phyloP scores from a whole-genome alignment of 2,888 invertebrate species.

The Agrenia bidenticulata region DNA sequence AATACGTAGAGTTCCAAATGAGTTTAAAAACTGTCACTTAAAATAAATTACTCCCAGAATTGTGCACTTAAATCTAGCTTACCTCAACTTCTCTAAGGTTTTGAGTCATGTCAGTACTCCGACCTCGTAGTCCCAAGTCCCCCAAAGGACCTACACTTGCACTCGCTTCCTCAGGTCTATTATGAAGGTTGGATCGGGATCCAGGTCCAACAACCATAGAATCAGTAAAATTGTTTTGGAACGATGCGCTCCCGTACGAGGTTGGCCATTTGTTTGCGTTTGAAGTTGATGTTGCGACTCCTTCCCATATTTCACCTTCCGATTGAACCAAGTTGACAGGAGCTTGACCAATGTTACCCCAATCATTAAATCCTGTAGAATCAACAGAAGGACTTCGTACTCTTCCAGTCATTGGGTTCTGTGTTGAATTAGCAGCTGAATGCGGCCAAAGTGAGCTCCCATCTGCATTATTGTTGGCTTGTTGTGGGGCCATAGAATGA shows the following conservation, averaged over 20 bases:
- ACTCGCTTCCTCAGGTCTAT: not conserved
- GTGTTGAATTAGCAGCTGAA: constrained; percentile 7
- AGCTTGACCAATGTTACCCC: constrained; percentile 19
- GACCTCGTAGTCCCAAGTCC: constrained; percentile 25
- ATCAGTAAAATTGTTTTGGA: constrained; percentile 15
- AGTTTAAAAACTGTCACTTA: not conserved
- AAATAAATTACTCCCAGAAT: constrained; percentile 5
- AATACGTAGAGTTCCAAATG: not conserved
- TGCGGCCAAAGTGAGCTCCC: constrained; percentile 19
- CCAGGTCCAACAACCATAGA: constrained; percentile 41
- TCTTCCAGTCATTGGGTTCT: constrained; percentile 12
- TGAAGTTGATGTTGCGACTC: constrained; percentile 12
- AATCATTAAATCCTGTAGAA: constrained; percentile 7
- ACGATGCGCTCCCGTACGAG: constrained; percentile 23
- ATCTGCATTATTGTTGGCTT: constrained; percentile 4
- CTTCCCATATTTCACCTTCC: constrained; percentile 47
- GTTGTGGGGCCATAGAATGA: constrained; percentile 1
- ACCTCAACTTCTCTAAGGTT: constrained; percentile 53
- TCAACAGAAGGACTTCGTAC: constrained; percentile 18
- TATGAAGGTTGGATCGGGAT: not conserved
- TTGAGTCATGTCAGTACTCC: constrained; percentile 43
- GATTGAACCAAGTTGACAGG: not conserved
- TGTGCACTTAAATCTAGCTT: constrained; percentile 3
- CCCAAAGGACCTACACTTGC: constrained; percentile 11
- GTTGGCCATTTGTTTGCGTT: constrained; percentile 42